Conservation (phyloP, 2,113 vertebrate genomes). For the Geococcyx californianus region DNA sequence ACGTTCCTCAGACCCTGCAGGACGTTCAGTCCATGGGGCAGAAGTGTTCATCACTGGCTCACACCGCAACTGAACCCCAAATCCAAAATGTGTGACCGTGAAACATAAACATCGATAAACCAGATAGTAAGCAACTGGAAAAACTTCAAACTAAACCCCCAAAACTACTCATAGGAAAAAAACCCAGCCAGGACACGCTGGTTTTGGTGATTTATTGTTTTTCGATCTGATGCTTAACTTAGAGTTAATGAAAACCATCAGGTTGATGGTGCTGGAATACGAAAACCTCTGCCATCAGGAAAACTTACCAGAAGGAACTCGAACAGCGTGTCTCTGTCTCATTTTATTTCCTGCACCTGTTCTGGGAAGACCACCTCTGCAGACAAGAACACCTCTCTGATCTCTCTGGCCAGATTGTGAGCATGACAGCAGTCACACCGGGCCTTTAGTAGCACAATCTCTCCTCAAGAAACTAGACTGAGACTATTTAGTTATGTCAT, state of each 20-base stretch:
- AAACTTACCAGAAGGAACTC: neutral
- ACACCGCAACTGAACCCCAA: neutral
- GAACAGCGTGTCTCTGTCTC: neutral
- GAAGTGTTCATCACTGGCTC: neutral
- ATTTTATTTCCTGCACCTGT: conserved; percentile 16
- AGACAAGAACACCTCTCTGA: neutral
- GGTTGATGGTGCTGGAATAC: neutral
- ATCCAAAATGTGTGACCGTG: neutral
- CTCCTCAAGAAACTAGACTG: neutral
- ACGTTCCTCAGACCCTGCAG: neutral
- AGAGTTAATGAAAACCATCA: neutral
- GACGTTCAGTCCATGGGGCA: neutral
- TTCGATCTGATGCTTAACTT: neutral
- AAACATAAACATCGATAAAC: neutral
- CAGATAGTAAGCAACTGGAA: neutral
- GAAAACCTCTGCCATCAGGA: neutral
- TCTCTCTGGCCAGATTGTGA: neutral
- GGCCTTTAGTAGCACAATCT: neutral
- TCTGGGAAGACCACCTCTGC: conserved; percentile 3
- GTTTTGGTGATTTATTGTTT: neutral
- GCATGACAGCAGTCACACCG: neutral
- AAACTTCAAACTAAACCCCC: neutral
- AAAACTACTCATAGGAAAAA: neutral
- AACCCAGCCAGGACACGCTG: neutral
- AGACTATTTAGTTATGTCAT: neutral